Base-by-base conservation (phyloP, 2,797 vertebrate genomes). In the Tinamus major region DNA sequence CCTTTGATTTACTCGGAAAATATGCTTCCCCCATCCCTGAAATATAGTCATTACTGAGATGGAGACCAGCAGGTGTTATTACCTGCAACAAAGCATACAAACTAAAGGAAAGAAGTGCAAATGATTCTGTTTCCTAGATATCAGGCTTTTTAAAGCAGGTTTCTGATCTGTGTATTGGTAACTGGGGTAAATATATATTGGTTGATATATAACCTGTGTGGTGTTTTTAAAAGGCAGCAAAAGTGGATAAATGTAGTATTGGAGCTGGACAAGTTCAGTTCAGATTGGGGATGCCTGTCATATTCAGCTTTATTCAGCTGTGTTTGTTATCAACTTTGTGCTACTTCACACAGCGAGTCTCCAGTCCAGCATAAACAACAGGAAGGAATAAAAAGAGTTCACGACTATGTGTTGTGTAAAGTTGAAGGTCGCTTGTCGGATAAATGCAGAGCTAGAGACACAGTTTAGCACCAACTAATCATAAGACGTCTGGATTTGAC, bases 261-360 rank as follows among this genome's bases (percentile, higher is more conserved):
- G 7, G 37, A 59, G 23, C 49, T 46, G 26, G 44, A 14, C 19
- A 49, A 17, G 48, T 31, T 58, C 18, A 41, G 12, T 62, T 82
- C 51, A 62, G 21, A 24, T 13, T 63, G 42, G 21, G 77, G 23
- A 37, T 49, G 23, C 48, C 48, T 49, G 23, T 49, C 13, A 24
- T 49, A 10, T 26, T 49, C 0, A 0, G 20, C 7, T 6, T 1
- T 39, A 7, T 71, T 89, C 21, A 26, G 6, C 9, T 56, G 55
- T 56, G 11, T n/a, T n/a, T n/a, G 31, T n/a, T 56, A 1, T 19
- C 64, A 65, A 35, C 27, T 39, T 2, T 58, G 23, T 64, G 29
- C 5, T 71, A 3, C 26, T 64, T 24, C 33, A 19, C 51, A 51
- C 37, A 44, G 26, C 4, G 51, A 74, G 51, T 16, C 7, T 10